Evolutionary conservation across 2,113 vertebrate species (phyloP).

Genomic region (Calypte anna): DNA sequence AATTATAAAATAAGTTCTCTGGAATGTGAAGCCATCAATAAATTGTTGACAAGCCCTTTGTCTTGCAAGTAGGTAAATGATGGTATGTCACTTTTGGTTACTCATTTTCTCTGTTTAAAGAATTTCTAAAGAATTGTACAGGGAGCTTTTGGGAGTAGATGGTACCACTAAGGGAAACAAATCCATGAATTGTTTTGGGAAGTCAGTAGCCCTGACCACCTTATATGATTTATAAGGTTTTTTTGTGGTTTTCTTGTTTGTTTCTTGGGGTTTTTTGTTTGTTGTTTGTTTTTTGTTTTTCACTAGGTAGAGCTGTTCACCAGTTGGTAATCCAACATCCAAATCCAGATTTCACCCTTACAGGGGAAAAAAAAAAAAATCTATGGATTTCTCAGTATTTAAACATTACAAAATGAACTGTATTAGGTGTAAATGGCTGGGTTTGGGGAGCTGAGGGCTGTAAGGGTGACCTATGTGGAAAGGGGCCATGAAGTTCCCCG

Average conservation of each 20-base stretch:
- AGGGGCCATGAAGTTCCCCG: not conserved
- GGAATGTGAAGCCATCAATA: not conserved
- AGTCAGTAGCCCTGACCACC: not conserved
- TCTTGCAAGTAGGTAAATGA: not conserved
- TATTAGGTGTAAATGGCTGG: not conserved
- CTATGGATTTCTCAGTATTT: not conserved
- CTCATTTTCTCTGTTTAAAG: not conserved
- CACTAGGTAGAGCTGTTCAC: not conserved
- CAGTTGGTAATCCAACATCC: not conserved
- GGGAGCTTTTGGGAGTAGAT: not conserved
- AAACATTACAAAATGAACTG: not conserved
- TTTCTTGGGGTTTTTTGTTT: too few relatives aligned
- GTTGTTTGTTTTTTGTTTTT: not conserved
- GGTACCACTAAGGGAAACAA: not conserved
- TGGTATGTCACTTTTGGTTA: accelerated
- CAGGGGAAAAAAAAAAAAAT: not conserved
- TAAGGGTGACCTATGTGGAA: not conserved
- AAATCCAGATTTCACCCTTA: not conserved
- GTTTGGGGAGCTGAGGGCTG: not conserved
- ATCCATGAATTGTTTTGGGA: not conserved
- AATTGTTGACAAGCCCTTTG: not conserved
- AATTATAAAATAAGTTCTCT: not conserved
- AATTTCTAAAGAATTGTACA: not conserved
- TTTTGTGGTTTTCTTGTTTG: too few relatives aligned
- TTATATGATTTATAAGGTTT: not conserved